Base-by-base conservation (phyloP, 1,140 invertebrate genomes). In the Cotesia typhae region DNA sequence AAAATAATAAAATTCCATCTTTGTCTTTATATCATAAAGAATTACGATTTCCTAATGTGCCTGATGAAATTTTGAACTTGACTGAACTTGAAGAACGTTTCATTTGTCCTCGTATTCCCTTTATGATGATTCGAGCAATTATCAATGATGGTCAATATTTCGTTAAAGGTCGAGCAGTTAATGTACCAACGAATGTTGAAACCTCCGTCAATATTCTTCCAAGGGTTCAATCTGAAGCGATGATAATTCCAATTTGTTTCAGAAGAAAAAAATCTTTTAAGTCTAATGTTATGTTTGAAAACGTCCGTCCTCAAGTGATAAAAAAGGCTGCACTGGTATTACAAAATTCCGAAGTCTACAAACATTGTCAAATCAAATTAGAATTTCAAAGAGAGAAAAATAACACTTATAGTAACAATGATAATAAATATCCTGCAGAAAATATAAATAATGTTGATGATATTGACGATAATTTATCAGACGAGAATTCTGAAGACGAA, bases 161-260 rank as follows among this genome's bases (percentile, higher is more conserved):
- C 0, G 53, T 55, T 5, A 20, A n/a, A 14, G 53, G 53, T 14
- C 12, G 53, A 14, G 12, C 53, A 10, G 53, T 55, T 55, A 55
- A 55, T 55, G 53, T 55, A 55, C 53, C 53, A 14, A 55, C 53
- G n/a, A 12, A 55, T 55, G 53, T 55, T 14, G 53, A 55, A 14
- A 55, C 53, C 9, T 14, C 12, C 12, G 17, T 55, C 4, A 55
- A n/a, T 55, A 55, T 55, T 55, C 53, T 55, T 55, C 53, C 53
- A 55, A 55, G 53, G 9, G 53, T 55, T 6, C n/a, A 55, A n/a
- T 14, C n/a, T n/a, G 53, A 55, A 20, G 17, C 53, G 17, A 20
- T 20, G 17, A 55, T 55, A 4, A 55, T 55, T 14, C 53, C 53
- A 10, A 55, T 55, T 5, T 55, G 53, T 55, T 20, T 55, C 4